These are phyloP conservation scores for Macrosiphum euphorbiae DNA, from an alignment of 2,888 invertebrate genomes.

Conservation along the genomic window DNA sequence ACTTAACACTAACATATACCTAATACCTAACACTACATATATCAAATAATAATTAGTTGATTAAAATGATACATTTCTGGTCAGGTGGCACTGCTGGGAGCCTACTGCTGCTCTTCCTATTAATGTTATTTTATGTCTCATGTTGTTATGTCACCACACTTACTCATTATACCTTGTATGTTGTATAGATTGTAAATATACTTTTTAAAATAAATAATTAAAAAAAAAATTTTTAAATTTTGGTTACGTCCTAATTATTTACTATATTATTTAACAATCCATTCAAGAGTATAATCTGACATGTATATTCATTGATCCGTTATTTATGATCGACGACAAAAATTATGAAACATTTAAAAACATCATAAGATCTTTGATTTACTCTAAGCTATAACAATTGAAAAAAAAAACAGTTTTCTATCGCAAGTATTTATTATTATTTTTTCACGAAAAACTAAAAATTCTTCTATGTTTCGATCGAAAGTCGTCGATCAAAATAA, in stretches of 20 bases:
- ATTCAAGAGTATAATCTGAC: not conserved
- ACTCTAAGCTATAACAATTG: not conserved
- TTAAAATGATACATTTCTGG: not conserved
- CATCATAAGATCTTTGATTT: not conserved
- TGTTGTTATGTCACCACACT: no score
- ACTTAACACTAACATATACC: not conserved
- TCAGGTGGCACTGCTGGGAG: no score
- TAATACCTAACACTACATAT: not conserved
- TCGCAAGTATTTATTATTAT: not conserved
- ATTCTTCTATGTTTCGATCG: not conserved
- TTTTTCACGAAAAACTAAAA: not conserved
- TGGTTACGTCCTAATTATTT: not conserved
- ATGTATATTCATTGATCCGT: not conserved
- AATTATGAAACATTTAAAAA: not conserved
- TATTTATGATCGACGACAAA: conserved; percentile 17
- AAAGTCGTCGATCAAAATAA: conserved; percentile 41
- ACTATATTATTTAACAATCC: not conserved
- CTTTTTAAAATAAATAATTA: no score
- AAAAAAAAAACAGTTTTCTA: not conserved
- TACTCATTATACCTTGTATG: no score
- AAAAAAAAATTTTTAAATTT: not conserved
- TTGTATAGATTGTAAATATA: no score
- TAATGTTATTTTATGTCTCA: no score
- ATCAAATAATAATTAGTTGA: not conserved
- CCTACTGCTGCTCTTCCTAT: no score